Base-by-base conservation (phyloP, 2,888 invertebrate genomes). In the Melipona beecheii region DNA sequence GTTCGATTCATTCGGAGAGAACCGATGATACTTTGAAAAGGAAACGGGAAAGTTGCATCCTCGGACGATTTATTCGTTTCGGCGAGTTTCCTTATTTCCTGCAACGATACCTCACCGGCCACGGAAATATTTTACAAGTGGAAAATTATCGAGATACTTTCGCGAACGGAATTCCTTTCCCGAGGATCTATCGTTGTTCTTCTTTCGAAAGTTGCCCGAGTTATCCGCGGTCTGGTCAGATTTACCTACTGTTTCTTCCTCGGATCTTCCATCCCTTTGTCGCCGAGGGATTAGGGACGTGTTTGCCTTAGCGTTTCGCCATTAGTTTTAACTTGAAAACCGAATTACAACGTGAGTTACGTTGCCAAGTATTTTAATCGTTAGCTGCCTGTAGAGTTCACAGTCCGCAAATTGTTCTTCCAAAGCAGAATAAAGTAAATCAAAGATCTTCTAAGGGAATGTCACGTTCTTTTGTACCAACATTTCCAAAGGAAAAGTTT, bases 111-210 rank as follows among this genome's bases (percentile, higher is more conserved):
- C 15, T 19, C 50, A 4, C 15, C 27, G 17, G 4, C 43, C 6
- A 24, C 21, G 72, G 49, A 78, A 64, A 78, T 54, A 62, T 62
- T 83, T 79, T 68, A 50, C 62, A 11, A 81, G 62, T 17, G 58
- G 17, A 62, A 75, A 83, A 81, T 81, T 83, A 75, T 75, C 56
- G 71, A 58, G 54, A 72, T 62, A 83, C 65, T 82, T 75, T 66
- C n/a, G 49, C 27, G 68, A 66, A 65, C 75, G 49, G 62, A 62
- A 75, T 60, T 71, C 36, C 21, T 19, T 64, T 9, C 43, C 9
- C 24, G 17, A 21, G 60, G 56, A 83, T 69, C 27, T 75, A 68
- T 81, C 75, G 75, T 54, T 68, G 62, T 66, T 66, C 56, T 58
- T 43, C 56, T 49, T 27, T 65, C 43, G 56, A 71, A 72, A 54